Evolutionary conservation across 2,888 invertebrate species (phyloP), one percentile per base, ranked within the genome.

Genomic region (Stenodera caucasica): DNA sequence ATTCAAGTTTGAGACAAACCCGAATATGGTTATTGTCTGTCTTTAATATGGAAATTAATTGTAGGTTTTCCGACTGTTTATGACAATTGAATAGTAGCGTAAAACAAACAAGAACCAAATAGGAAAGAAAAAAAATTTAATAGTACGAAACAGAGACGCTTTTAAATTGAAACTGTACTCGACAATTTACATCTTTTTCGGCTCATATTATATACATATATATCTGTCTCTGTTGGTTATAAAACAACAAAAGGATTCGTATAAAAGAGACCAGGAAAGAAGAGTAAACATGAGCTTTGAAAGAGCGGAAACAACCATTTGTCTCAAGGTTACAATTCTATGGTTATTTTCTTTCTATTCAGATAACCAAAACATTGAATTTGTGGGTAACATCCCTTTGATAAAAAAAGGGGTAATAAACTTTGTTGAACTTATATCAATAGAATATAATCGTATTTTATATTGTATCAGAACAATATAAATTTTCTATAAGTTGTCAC

Each of bases 401-500:
- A 65, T 55, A 58, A 51, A 26, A 53, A 53, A 63, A 63, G 37
- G 52, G 58, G 49, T 62, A 57, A 60, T 60, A 60, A 62, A 60
- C 65, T 54, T 37, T 33, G 55, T 45, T 55, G 61, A 58, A 69
- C 65, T 68, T 67, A 66, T 65, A 70, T 72, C 72, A 70, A 67
- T 66, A 67, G 67, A 64, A 66, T 63, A 67, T 68, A 69, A 67
- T 68, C 66, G 70, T 70, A 70, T 66, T 69, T 70, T 67, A 68
- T 69, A 69, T 70, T 68, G 67, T 70, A 59, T n/a, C n/a, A n/a
- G n/a, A n/a, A n/a, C n/a, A n/a, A n/a, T n/a, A n/a, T n/a, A n/a
- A n/a, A n/a, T n/a, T n/a, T 61, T 65, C 63, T 65, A 66, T 56
- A 53, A 57, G 51, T 67, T 67, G 68, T 7, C 37, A 37, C 12